Evolutionary conservation across 1,140 invertebrate genomes (phyloP).

Genomic region (Philotrypesis tridentata): DNA sequence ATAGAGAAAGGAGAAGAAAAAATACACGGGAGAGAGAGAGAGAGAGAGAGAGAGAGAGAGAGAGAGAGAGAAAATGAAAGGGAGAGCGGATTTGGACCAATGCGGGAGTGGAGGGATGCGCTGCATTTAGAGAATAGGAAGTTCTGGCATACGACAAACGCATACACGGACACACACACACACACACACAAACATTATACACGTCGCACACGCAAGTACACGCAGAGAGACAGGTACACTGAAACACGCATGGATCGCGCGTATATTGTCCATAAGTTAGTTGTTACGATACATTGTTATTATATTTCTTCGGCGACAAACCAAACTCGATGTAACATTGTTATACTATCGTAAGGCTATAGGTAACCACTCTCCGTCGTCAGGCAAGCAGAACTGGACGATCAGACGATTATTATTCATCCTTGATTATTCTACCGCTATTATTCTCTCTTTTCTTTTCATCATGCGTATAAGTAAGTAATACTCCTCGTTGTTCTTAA

Average conservation of each 20-base stretch:
- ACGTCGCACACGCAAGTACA: neutral
- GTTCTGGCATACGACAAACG: neutral
- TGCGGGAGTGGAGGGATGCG: neutral
- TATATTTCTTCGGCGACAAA: conserved; percentile 56
- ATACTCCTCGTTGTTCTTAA: neutral
- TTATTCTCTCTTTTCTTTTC: conserved; percentile 9
- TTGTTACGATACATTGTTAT: conserved; percentile 54
- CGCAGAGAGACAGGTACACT: neutral
- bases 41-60: conserved; percentile 36
- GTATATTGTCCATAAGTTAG: conserved; percentile 45
- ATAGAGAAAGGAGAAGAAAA: conserved; percentile 39
- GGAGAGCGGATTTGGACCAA: neutral
- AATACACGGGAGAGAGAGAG: neutral
- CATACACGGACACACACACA: neutral
- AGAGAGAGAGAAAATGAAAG: too few species aligned
- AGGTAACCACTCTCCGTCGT: conserved; percentile 60
- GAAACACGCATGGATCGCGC: neutral
- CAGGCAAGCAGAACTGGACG: conserved; percentile 43
- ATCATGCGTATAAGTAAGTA: neutral
- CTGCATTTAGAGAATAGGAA: neutral
- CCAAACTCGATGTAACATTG: conserved; percentile 57
- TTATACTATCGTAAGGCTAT: conserved; percentile 41
- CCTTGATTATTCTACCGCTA: conserved; percentile 6
- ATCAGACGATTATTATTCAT: conserved; percentile 19
- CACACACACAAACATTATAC: neutral